Conservation (phyloP, 2,113 vertebrate species). For the Plecturocebus donacophilus region DNA sequence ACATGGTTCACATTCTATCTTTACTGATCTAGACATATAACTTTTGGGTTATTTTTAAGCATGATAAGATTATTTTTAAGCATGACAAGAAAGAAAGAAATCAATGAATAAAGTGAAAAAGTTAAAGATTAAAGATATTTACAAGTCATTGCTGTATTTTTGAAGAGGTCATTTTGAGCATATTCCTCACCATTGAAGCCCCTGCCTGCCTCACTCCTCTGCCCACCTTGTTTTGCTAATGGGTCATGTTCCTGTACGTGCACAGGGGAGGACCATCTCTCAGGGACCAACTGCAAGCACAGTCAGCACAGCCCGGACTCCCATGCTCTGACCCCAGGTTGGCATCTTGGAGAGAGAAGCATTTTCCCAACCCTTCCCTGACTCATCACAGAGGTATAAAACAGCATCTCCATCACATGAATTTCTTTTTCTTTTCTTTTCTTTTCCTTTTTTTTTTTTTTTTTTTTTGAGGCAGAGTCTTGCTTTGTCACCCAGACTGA, state of each 20-base stretch:
- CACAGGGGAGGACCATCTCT: rapidly evolving
- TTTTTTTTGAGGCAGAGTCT: no score
- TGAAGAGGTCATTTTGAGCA: no score
- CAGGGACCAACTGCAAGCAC: rapidly evolving
- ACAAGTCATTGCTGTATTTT: rapidly evolving
- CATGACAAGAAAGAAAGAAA: neutral
- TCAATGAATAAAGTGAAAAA: neutral
- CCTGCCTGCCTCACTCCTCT: rapidly evolving
- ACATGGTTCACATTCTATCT: neutral
- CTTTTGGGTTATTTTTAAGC: neutral
- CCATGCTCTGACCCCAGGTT: rapidly evolving
- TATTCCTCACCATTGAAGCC: rapidly evolving
- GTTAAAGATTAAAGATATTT: neutral
- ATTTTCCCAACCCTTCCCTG: rapidly evolving
- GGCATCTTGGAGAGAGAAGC: rapidly evolving
- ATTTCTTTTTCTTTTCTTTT: neutral
- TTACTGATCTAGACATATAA: neutral
- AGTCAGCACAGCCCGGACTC: rapidly evolving
- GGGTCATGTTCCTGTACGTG: rapidly evolving
- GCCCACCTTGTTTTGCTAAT: neutral
- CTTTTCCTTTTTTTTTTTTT: no score
- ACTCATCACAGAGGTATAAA: neutral
- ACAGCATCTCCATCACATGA: rapidly evolving
- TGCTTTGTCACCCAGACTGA: no score
- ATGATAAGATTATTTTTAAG: neutral